Evolutionary conservation across 2,797 vertebrate species (phyloP).

Genomic region (Enteromius treurensis): DNA sequence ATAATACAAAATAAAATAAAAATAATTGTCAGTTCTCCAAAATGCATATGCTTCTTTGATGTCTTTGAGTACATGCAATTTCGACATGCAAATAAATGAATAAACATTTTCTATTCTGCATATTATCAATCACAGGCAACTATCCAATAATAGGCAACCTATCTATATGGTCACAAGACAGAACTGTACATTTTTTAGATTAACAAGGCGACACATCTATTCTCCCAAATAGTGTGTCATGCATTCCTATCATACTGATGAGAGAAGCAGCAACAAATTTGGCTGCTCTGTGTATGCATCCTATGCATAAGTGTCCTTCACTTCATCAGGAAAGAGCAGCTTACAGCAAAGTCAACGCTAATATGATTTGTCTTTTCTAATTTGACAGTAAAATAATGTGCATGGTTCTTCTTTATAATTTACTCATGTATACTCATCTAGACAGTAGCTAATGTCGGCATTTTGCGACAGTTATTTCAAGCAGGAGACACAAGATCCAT

Average conservation of each 20-base stretch:
- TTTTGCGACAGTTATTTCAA: conserved; percentile 52
- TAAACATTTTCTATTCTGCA: not conserved
- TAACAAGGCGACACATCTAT: not conserved
- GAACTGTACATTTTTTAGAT: not conserved
- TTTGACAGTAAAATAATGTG: conserved; percentile 15
- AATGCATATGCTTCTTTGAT: not conserved
- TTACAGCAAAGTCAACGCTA: conserved; percentile 23
- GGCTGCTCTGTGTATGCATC: conserved; percentile 35
- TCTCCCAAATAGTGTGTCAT: not conserved
- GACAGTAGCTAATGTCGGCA: conserved; percentile 35
- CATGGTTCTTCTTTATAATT: conserved; percentile 1
- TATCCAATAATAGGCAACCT: not conserved
- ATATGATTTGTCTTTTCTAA: conserved; percentile 10
- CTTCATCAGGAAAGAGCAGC: conserved; percentile 19
- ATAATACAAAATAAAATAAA: too few relatives aligned
- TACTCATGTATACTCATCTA: not conserved
- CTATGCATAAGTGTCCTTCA: conserved; percentile 53
- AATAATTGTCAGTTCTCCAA: not conserved
- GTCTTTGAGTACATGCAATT: not conserved
- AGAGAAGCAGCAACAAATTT: conserved; percentile 38
- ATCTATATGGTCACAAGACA: not conserved
- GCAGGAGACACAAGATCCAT: conserved; percentile 33
- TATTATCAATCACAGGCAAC: not conserved
- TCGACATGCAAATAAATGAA: not conserved
- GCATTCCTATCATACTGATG: conserved; percentile 36